Base-by-base conservation (phyloP, 1,140 invertebrate species). In the Drosophila lacteicornis region DNA sequence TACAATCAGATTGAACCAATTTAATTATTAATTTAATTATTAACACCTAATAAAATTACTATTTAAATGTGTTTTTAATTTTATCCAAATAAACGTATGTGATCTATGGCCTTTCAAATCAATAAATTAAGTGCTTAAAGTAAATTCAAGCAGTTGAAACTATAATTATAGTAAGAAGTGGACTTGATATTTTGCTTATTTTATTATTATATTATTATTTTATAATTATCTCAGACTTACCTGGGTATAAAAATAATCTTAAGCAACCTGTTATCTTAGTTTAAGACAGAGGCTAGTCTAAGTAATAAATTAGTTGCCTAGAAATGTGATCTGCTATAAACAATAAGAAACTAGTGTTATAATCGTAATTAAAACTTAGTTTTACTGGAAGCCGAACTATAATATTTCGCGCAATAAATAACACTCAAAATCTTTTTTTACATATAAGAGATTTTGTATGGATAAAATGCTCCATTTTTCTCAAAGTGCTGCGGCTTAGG, bases 401-500 rank as follows among this genome's bases (percentile, higher is more conserved):
- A 17, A 6, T 17, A 7, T 33, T 6, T 17, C 1, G 2, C 9
- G 0, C 6, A 13, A 3, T 36, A 36, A 8, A 36, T 19, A 19
- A 33, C 9, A 13, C n/a, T 5, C 33, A 3, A 1, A 2, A 40
- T 40, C 13, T 40, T 6, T 40, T 40, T 33, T 51, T 3, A 51
- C n/a, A 30, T 17, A 11, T 30, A 5, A 11, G 2, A 19, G 1
- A 19, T 19, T 22, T 36, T 15, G 22, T 0, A 19, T 53, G 2
- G 1, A 4, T 38, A 55, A 55, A 2, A 6, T 38, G 33, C 8
- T 19, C n/a, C 15, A 25, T 42, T 55, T 67, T 30, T 33, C 30
- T 51, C 19, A 25, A 55, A 57, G 53, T 55, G 47, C 11, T 9
- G 9, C 15, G 9, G n/a, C 53, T 69, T 68, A 46, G 42, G 42